Percentiles rank a stretch among this genome's conserved stretches.
Evolutionary conservation across 2,888 invertebrate genomes (phyloP).

Genomic region (Saturnia pavonia): DNA sequence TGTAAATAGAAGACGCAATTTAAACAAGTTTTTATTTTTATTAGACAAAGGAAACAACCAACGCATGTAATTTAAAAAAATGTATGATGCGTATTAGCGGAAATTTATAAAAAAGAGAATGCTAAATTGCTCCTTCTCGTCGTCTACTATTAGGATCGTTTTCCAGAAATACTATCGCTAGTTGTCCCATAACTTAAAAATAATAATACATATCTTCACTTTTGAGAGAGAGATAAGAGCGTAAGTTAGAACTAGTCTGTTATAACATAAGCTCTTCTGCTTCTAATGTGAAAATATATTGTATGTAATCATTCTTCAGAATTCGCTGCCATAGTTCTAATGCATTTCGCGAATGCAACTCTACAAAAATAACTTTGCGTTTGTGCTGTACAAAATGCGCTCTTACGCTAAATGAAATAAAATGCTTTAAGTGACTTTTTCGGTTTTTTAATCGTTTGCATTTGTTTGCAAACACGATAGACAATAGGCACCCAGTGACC

Average conservation of each 20-base stretch:
- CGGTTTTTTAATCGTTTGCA: background rate
- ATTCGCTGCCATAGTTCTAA: constrained; percentile 10
- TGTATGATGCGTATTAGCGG: too few relatives aligned
- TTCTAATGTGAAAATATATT: background rate
- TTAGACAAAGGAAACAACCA: too few relatives aligned
- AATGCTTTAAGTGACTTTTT: background rate
- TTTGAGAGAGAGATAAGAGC: background rate
- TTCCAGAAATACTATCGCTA: too few relatives aligned
- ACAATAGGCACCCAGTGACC: constrained; percentile 34
- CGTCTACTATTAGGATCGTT: too few relatives aligned
- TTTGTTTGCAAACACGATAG: constrained; percentile 42
- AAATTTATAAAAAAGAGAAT: too few relatives aligned
- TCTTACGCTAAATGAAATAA: background rate
- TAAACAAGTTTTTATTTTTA: too few relatives aligned
- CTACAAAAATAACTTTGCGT: background rate
- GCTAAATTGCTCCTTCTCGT: too few relatives aligned
- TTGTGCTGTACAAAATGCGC: background rate
- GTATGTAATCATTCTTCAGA: constrained; percentile 8
- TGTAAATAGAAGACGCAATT: too few relatives aligned
- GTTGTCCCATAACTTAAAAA: too few relatives aligned
- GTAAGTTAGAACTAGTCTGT: background rate
- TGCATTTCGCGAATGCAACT: constrained; percentile 1
- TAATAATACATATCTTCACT: too few relatives aligned
- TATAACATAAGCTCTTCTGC: background rate
- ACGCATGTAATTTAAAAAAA: too few relatives aligned